Percentiles rank a stretch among this genome's conserved stretches.
These are phyloP conservation scores for Bos indicus DNA, from an alignment of 2,113 vertebrate species.

Conservation along the genomic window DNA sequence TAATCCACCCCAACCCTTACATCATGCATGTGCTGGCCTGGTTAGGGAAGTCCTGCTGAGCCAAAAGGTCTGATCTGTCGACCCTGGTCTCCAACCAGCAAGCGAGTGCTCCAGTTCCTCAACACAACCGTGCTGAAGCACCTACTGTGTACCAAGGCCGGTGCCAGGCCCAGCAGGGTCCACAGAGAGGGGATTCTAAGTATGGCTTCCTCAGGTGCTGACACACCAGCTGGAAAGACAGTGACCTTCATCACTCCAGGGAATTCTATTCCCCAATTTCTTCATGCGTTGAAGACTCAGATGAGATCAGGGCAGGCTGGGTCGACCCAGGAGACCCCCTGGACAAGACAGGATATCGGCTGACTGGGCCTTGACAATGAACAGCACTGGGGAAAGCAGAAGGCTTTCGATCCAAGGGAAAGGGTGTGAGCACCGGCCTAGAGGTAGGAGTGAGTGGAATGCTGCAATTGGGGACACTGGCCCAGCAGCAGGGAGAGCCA, in stretches of 20 bases:
- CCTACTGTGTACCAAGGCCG: neutral
- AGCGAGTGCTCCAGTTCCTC: fast-evolving
- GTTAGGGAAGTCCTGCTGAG: neutral
- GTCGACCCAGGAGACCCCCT: neutral
- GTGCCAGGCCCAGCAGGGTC: neutral
- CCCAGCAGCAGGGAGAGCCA: neutral
- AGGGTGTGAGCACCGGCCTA: too few relatives aligned
- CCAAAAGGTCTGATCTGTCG: neutral
- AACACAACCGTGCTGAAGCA: neutral
- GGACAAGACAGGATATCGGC: neutral
- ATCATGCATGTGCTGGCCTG: neutral
- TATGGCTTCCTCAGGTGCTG: neutral
- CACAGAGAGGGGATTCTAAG: neutral
- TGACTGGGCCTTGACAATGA: neutral
- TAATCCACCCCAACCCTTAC: neutral
- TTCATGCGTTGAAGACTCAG: neutral
- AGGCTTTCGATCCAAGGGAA: neutral
- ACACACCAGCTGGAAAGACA: neutral
- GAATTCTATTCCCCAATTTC: neutral
- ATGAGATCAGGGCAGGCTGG: neutral
- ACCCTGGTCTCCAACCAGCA: neutral
- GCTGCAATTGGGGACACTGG: too few relatives aligned
- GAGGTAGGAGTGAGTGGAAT: neutral
- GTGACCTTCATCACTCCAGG: neutral
- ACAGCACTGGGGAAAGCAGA: neutral